Evolutionary conservation across 2,113 vertebrate species (phyloP).

Genomic region (Eolophus roseicapilla): DNA sequence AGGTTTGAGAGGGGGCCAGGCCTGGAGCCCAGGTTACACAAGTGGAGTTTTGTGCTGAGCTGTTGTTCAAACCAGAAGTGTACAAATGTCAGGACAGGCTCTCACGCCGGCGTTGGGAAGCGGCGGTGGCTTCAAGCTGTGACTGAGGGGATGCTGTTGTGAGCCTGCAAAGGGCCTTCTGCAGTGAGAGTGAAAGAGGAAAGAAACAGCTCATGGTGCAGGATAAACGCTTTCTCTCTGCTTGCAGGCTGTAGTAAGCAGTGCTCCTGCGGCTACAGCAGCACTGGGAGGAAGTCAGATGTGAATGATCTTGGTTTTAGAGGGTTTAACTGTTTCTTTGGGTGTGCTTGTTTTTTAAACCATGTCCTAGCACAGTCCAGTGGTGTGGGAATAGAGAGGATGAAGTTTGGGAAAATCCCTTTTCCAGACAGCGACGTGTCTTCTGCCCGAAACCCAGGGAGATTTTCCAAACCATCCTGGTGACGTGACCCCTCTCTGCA

Average conservation of each 20-base stretch:
- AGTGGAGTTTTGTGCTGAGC: not conserved
- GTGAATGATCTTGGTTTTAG: not conserved
- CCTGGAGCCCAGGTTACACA: not conserved
- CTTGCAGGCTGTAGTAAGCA: not conserved
- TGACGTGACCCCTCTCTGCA: not conserved
- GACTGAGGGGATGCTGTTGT: not conserved
- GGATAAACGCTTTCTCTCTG: not conserved
- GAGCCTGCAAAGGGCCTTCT: not conserved
- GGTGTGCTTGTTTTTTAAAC: not conserved
- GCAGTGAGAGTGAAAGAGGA: not conserved
- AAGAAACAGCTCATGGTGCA: not conserved
- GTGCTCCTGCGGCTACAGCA: not conserved
- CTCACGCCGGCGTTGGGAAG: not conserved
- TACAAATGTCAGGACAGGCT: not conserved
- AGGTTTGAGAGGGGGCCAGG: not conserved
- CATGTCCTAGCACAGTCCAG: not conserved
- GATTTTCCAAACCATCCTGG: fast-evolving
- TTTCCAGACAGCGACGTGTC: not conserved
- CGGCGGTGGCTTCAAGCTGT: not conserved
- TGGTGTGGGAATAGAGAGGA: not conserved
- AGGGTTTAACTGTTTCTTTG: not conserved
- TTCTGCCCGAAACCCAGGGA: not conserved
- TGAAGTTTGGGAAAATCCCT: not conserved
- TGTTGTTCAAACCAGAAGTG: not conserved
- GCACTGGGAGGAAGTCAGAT: not conserved